A percentile compares a stretch with the other conserved stretches of the same genome.
phyloP scores from a whole-genome alignment of 2,888 invertebrate genomes.

The Lasioglossum pauxillum region DNA sequence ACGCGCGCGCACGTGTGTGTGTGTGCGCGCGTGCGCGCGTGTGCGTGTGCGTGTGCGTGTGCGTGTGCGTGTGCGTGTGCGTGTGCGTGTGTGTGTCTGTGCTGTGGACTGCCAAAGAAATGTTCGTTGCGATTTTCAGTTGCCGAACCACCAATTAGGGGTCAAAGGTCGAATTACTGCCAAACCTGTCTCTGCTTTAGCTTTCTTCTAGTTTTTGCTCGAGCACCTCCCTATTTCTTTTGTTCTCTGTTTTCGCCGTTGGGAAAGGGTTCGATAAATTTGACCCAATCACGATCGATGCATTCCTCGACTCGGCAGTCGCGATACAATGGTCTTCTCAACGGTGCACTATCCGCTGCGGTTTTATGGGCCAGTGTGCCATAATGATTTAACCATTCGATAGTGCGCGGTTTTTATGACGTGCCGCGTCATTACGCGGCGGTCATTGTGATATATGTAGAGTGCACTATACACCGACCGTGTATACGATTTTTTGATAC shows the following conservation, averaged over 20 bases:
- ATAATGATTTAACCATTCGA: slow-evolving; percentile 39
- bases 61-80: too few relatives aligned
- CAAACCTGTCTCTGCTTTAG: background rate
- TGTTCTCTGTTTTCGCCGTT: background rate
- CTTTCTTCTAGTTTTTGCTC: background rate
- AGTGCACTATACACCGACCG: background rate
- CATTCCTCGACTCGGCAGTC: background rate
- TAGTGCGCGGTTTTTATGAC: slow-evolving; percentile 24
- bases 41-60: too few relatives aligned
- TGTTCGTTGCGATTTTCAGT: background rate
- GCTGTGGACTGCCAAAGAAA: background rate
- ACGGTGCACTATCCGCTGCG: slow-evolving; percentile 19
- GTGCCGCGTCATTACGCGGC: slow-evolving; percentile 6
- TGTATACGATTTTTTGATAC: background rate
- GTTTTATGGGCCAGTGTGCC: slow-evolving; percentile 29
- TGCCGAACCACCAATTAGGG: background rate
- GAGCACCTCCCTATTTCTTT: background rate
- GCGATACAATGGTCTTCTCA: background rate
- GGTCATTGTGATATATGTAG: slow-evolving; percentile 10
- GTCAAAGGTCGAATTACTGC: background rate
- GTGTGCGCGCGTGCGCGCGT: too few relatives aligned
- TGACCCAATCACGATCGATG: slow-evolving; percentile 13
- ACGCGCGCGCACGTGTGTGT: too few relatives aligned
- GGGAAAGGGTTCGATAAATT: slow-evolving; percentile 12
- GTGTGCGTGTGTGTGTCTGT: too few relatives aligned